Percentiles rank a stretch among this genome's conserved stretches.
These are phyloP conservation scores for Aromia moschata DNA, from an alignment of 2,888 invertebrate genomes.

Conservation along the genomic window DNA sequence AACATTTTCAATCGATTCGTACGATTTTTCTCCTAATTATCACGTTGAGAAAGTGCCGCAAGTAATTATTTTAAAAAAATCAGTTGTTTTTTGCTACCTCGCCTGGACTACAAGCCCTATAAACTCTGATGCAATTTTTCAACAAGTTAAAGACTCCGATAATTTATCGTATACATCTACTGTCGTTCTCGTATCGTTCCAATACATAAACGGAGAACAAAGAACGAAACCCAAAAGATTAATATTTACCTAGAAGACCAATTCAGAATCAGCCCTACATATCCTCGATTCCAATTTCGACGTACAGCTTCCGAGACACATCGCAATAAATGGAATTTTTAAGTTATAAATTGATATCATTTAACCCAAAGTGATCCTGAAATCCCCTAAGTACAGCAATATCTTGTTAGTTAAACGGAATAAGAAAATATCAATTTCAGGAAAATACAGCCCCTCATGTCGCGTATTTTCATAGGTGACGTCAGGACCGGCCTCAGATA, in stretches of 20 bases:
- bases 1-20: no score
- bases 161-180: no score
- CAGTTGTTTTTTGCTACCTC: no score
- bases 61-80: no score
- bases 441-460: neutral
- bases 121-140: no score
- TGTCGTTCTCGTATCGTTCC: no score
- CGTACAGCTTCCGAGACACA: neutral
- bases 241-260: neutral
- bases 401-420: conserved; percentile 20
- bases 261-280: neutral
- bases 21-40: no score
- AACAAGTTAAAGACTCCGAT: no score
- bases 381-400: conserved; percentile 22
- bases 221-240: neutral
- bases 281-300: conserved; percentile 1
- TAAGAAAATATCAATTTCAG: conserved; percentile 27
- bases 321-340: conserved; percentile 21
- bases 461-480: conserved; percentile 1
- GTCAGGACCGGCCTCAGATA: no score
- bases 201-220: neutral
- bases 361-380: conserved; percentile 15
- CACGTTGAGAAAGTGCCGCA: no score
- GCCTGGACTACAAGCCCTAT: no score
- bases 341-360: conserved; percentile 20